Percentiles rank a stretch among this genome's conserved stretches.
Conservation (phyloP, 2,888 invertebrate genomes). For the Halocaridina rubra region DNA sequence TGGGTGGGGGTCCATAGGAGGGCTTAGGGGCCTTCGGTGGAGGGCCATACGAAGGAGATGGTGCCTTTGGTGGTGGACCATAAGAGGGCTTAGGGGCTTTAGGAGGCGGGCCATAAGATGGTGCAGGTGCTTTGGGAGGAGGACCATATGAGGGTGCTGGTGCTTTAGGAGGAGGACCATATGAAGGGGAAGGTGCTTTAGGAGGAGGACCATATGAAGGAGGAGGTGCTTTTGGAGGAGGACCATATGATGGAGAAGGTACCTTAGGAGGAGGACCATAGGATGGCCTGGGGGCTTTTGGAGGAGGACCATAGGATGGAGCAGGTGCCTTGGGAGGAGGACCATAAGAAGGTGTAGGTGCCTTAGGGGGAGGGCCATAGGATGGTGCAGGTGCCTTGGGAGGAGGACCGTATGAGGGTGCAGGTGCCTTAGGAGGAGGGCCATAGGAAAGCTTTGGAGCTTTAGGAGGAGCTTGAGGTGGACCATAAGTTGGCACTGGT, state of each 20-base stretch:
- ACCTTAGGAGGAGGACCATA: slow-evolving; percentile 54
- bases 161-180: slow-evolving; percentile 27
- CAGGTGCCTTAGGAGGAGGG: slow-evolving; percentile 53
- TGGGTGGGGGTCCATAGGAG: slow-evolving; percentile 26
- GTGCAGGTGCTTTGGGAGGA: slow-evolving; percentile 24
- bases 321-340: slow-evolving; percentile 51
- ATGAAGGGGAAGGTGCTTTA: slow-evolving; percentile 21
- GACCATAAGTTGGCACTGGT: slow-evolving; percentile 60
- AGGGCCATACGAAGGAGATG: slow-evolving; percentile 35
- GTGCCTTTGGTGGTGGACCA: slow-evolving; percentile 34
- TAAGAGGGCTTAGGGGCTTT: slow-evolving; percentile 28
- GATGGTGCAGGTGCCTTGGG: slow-evolving; percentile 56
- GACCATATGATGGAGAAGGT: slow-evolving; percentile 38
- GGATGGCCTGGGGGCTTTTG: slow-evolving; percentile 31
- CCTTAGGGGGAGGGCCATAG: slow-evolving; percentile 64
- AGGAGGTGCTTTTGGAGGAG: slow-evolving; percentile 28
- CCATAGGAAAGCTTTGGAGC: slow-evolving; percentile 51
- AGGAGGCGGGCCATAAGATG: slow-evolving; percentile 43
- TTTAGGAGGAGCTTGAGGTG: slow-evolving; percentile 44
- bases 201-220: slow-evolving; percentile 49
- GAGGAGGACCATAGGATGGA: slow-evolving; percentile 58
- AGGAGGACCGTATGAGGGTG: slow-evolving; percentile 59
- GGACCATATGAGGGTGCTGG: slow-evolving; percentile 16
- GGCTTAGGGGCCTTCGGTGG: slow-evolving; percentile 35
- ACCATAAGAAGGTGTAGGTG: slow-evolving; percentile 62